These are phyloP conservation scores for Zonitis immaculata DNA, from an alignment of 2,888 invertebrate species.

Conservation along the genomic window DNA sequence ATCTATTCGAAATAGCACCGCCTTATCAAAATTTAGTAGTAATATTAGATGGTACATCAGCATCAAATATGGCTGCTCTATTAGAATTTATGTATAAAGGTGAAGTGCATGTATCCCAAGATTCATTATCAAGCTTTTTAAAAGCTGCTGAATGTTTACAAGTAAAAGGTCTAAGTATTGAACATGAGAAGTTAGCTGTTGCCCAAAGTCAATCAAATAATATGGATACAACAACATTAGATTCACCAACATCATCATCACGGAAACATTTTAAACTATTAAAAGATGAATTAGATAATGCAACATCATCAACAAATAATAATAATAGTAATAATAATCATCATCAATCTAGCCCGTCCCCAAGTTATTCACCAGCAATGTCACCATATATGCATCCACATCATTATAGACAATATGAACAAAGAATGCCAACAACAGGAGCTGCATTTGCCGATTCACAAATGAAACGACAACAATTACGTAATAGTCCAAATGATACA, in stretches of 20 bases:
- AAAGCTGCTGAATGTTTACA: constrained; percentile 89
- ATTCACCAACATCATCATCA: constrained; percentile 44
- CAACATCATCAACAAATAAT: constrained; percentile 15
- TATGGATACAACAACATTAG: constrained; percentile 49
- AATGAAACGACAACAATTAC: constrained; percentile 53
- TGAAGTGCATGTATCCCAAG: constrained; percentile 89
- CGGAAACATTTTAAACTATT: constrained; percentile 40
- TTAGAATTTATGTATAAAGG: constrained; percentile 94
- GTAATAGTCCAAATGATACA: constrained; percentile 53
- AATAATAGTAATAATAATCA: constrained; percentile 25
- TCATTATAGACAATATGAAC: constrained; percentile 45
- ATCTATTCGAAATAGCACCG: constrained; percentile 83
- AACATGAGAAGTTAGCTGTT: constrained; percentile 63
- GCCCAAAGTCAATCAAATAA: constrained; percentile 51
- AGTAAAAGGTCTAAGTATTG: constrained; percentile 75
- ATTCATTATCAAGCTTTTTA: constrained; percentile 83
- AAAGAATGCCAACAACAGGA: constrained; percentile 44
- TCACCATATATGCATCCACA: constrained; percentile 50
- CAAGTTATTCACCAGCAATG: constrained; percentile 50
- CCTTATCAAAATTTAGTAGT: constrained; percentile 77
- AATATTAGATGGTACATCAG: constrained; percentile 84
- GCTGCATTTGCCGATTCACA: constrained; percentile 37
- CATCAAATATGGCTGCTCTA: constrained; percentile 85
- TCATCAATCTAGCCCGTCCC: constrained; percentile 47
- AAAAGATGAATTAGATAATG: constrained; percentile 34